Evolutionary conservation across 2,113 vertebrate genomes (phyloP).

Genomic region (Bubalus kerabau): DNA sequence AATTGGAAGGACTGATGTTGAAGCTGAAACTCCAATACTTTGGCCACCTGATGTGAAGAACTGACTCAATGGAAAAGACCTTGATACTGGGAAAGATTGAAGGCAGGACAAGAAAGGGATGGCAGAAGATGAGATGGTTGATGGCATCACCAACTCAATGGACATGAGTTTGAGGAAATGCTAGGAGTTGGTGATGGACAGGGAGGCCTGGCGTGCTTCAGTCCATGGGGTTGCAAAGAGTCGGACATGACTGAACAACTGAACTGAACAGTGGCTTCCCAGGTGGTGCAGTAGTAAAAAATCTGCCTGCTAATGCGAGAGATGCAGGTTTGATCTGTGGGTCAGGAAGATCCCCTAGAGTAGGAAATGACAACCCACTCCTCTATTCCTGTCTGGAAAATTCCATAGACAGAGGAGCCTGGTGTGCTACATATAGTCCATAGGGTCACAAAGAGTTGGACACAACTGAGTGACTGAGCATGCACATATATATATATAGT

Average conservation of each 20-base stretch:
- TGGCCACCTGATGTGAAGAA: background rate
- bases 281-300: background rate
- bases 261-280: background rate
- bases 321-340: background rate
- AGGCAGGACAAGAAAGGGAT: background rate
- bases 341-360: background rate
- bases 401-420: background rate
- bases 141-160: background rate
- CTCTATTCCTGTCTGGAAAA: background rate
- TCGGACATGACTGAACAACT: rapidly evolving
- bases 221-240: background rate
- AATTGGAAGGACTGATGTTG: background rate
- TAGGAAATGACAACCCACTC: background rate
- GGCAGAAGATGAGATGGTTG: background rate
- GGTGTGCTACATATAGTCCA: background rate
- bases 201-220: rapidly evolving
- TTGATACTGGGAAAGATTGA: background rate
- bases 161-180: background rate
- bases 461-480: background rate
- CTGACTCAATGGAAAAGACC: background rate
- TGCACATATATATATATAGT: background rate
- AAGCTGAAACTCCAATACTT: background rate
- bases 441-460: background rate
- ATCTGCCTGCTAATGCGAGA: background rate
- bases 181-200: background rate